Evolutionary conservation across 2,113 vertebrate species (phyloP).

Genomic region (Coryphaenoides rupestris): DNA sequence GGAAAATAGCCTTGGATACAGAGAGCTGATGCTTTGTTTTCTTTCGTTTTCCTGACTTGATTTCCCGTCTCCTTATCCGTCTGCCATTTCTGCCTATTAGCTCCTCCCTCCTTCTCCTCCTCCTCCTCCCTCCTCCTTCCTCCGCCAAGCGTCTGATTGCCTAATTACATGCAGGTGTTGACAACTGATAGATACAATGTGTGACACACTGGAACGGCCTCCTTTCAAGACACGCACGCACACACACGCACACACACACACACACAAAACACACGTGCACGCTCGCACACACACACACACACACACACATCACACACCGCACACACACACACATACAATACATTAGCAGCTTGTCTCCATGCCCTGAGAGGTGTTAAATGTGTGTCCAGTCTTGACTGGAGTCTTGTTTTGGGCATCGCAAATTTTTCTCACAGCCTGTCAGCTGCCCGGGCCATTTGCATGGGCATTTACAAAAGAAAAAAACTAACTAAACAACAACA

Average conservation of each 20-base stretch:
- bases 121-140: neutral
- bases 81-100: neutral
- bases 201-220: neutral
- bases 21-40: neutral
- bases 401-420: neutral
- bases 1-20: slow-evolving; percentile 7
- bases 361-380: neutral
- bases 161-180: slow-evolving; percentile 29
- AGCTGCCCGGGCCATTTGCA: too few relatives aligned
- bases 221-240: too few relatives aligned
- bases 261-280: neutral
- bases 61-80: neutral
- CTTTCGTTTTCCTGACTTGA: neutral
- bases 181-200: slow-evolving; percentile 1
- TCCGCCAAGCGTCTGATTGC: slow-evolving; percentile 12
- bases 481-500: too few relatives aligned
- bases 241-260: neutral
- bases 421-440: too few relatives aligned
- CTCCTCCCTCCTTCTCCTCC: neutral
- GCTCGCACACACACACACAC: neutral
- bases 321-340: neutral
- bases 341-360: neutral
- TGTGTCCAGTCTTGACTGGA: neutral
- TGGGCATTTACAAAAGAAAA: too few relatives aligned
- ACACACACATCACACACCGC: neutral